Base-by-base conservation (phyloP, 1,140 invertebrate species). In the Nasonia longicornis region DNA sequence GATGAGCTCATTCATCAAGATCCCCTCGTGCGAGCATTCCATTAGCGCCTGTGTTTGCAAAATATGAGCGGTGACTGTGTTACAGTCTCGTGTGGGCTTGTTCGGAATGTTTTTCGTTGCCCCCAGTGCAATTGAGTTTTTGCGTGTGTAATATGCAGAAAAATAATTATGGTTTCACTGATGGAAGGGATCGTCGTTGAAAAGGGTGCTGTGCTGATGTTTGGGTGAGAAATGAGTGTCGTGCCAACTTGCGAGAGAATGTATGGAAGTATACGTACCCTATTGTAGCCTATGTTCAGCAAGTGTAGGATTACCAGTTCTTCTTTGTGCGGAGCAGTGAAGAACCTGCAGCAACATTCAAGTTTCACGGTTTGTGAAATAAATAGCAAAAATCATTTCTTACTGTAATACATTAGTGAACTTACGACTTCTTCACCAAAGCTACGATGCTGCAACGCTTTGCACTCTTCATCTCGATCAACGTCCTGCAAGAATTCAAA, bases 371-470 rank as follows among this genome's bases (percentile, higher is more conserved):
- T 42, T 42, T 42, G 38, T 8, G 38, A 42, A 42, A 35, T 35
- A 35, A 6, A 35, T 35, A 4, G 26, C 26, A 26, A 26, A 26
- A 26, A 26, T 35, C 31, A 35, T 42, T 42, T 0, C 38, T 8
- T 42, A 42, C 38, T 42, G 31, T 35, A 6, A 35, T 8, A 42
- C 1, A 42, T 42, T 10, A 42, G 38, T 8, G 38, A 66, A 85
- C 91, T 92, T 89, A 94, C 94, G 93, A 94, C 91, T 93, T 94
- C 86, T 93, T 94, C 42, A 94, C 93, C 76, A 95, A 91, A 74
- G 93, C 93, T 87, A 94, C 91, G 85, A 94, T 92, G 86, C 92
- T 91, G 83, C 93, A 91, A 87, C 6, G 6, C 16, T 16, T 93
- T 38, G 72, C 16, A 26, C 4, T 74, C 2, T 14, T 77, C 7